Percentiles rank a stretch among this genome's conserved stretches.
phyloP scores from a whole-genome alignment of 2,888 invertebrate genomes.

The Mylabris sibirica region DNA sequence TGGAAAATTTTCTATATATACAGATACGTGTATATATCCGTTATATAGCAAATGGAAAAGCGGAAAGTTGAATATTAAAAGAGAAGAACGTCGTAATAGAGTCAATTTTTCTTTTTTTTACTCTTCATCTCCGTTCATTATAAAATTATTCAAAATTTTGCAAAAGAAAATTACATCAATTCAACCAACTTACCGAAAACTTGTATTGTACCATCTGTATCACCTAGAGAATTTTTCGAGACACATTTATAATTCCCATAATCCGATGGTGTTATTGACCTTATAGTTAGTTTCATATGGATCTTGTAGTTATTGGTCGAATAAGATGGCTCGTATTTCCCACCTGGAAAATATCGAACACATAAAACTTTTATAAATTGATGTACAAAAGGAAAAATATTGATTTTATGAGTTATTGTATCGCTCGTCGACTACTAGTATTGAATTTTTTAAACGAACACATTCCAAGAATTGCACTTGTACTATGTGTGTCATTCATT shows the following conservation, averaged over 20 bases:
- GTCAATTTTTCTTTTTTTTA: conserved; percentile 18
- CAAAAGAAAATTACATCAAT: conserved; percentile 25
- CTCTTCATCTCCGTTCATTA: conserved; percentile 18
- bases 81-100: conserved; percentile 20
- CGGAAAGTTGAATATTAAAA: conserved; percentile 1
- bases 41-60: not conserved
- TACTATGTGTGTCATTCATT: too few species aligned
- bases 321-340: conserved; percentile 71
- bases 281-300: conserved; percentile 75
- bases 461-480: not conserved
- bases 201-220: conserved; percentile 77
- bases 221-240: conserved; percentile 77
- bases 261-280: conserved; percentile 67
- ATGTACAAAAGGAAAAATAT: conserved; percentile 28
- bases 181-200: conserved; percentile 70
- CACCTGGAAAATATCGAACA: conserved; percentile 40
- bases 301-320: conserved; percentile 76
- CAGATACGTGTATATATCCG: not conserved
- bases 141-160: conserved; percentile 29
- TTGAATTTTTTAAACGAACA: not conserved
- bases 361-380: conserved; percentile 25
- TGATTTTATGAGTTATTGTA: conserved; percentile 15
- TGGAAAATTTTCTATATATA: conserved; percentile 32
- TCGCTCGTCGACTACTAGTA: not conserved
- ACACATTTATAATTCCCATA: conserved; percentile 77